Conservation (phyloP, 2,113 vertebrate genomes). For the Oceanodroma tethys region DNA sequence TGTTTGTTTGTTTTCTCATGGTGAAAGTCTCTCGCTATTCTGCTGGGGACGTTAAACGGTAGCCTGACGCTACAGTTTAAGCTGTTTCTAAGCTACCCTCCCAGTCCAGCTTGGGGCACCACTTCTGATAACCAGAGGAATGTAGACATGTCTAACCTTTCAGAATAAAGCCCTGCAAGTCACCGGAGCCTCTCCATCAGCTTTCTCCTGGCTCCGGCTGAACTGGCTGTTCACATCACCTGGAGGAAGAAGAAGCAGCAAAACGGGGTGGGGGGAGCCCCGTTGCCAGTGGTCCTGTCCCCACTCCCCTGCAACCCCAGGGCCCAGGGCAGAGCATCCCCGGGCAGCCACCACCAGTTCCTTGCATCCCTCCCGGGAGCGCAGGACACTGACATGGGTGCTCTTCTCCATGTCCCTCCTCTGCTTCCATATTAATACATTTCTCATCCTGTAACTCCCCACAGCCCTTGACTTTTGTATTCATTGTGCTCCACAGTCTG, state of each 20-base stretch:
- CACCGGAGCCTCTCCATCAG: background rate
- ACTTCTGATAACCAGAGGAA: background rate
- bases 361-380: background rate
- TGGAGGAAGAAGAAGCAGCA: background rate
- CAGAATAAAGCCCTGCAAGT: background rate
- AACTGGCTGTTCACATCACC: background rate
- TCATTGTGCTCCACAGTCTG: background rate
- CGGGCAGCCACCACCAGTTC: background rate
- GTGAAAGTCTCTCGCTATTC: conserved; percentile 10
- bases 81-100: background rate
- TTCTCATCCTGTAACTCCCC: background rate
- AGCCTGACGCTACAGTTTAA: background rate
- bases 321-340: background rate
- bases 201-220: background rate
- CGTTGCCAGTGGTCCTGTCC: background rate
- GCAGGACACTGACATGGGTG: rapidly evolving
- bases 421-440: background rate
- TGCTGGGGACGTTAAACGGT: background rate
- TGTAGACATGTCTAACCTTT: background rate
- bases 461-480: background rate
- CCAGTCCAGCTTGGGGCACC: background rate
- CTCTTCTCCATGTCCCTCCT: background rate
- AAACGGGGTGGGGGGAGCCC: background rate
- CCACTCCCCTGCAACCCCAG: background rate
- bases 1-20: conserved; percentile 56